These are phyloP conservation scores for Mesaphorura yosii DNA, from an alignment of 1,140 invertebrate genomes.

Conservation along the genomic window DNA sequence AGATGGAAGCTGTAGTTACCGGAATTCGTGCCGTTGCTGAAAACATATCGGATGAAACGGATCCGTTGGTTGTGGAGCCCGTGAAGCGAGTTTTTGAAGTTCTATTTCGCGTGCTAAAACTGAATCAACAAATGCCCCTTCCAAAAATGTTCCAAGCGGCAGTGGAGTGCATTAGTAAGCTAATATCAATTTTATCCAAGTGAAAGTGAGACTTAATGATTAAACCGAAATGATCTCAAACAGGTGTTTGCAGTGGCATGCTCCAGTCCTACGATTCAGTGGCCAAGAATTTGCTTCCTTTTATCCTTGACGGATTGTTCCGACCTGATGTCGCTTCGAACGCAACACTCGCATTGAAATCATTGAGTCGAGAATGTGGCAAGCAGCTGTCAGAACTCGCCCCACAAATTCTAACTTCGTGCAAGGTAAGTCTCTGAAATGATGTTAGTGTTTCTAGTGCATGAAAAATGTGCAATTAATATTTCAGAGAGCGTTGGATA, in stretches of 20 bases:
- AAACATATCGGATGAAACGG: constrained; percentile 29
- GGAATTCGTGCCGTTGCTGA: constrained; percentile 24
- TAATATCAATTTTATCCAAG: neutral
- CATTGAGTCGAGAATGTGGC: constrained; percentile 26
- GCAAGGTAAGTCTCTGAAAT: constrained; percentile 22
- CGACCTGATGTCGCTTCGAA: constrained; percentile 19
- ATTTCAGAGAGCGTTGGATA: constrained; percentile 26
- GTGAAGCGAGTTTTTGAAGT: constrained; percentile 28
- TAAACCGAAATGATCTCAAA: neutral
- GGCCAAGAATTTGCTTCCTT: constrained; percentile 25
- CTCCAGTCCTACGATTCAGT: constrained; percentile 23
- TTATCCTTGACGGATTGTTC: constrained; percentile 26
- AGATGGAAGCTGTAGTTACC: constrained; percentile 17
- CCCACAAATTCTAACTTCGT: constrained; percentile 23
- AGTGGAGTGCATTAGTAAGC: constrained; percentile 29
- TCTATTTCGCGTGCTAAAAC: constrained; percentile 22
- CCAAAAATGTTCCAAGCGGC: constrained; percentile 28
- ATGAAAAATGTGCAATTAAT: neutral
- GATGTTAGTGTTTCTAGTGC: neutral
- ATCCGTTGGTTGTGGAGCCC: constrained; percentile 22
- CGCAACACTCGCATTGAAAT: constrained; percentile 25
- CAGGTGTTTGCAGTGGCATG: constrained; percentile 27
- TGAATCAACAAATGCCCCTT: constrained; percentile 14
- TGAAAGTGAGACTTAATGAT: neutral
- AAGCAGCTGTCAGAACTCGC: constrained; percentile 21